Evolutionary conservation across 2,113 vertebrate genomes (phyloP), one percentile per base, ranked within the genome.

Genomic region (Peromyscus polionotus): DNA sequence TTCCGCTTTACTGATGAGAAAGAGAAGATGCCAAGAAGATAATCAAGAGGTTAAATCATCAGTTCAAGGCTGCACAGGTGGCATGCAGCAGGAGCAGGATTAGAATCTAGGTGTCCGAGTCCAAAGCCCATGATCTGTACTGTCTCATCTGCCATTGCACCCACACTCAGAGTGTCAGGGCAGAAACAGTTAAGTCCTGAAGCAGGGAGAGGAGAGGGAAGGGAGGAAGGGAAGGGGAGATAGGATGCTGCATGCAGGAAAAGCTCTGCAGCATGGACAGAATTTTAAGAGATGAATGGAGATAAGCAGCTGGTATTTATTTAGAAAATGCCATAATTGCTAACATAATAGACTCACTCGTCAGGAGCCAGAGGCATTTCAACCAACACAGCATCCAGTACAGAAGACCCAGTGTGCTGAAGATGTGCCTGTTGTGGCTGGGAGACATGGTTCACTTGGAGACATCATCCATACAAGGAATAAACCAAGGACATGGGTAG

Each of bases 291-390:
- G 73, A 48, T 3, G 59, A 76, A 36, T 26, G 14, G 67, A 95
- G 83, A 89, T 20, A 61, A 24, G 90, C 17, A 4, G 17, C 22
- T 65, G 57, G 26, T 77, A 54, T 75, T 93, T 95, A 16, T 77
- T 94, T 67, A 88, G 86, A 81, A 95, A 72, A 67, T 72, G 17
- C 86, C 81, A 11, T 67, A 77, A 88, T 67, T 48, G 72, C 92
- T 84, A n/a, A 13, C 61, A 81, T 12, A 73, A 86, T 3, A 87
- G 72, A 39, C 54, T 86, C 14, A 33, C 36, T 61, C 17, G n/a
- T 67, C 7, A 24, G 65, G 76, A 84, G 65, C 42, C n/a, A 67
- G 33, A 36, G 80, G 12, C n/a, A 24, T 20, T 22, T n/a, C 17
- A n/a, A 45, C 51, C 72, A 85, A 42, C 73, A 70, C 63, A 72